A percentile compares a stretch with the other conserved stretches of the same genome.
These are phyloP conservation scores for Xiphophorus couchianus DNA, from an alignment of 2,113 vertebrate species.

Conservation along the genomic window DNA sequence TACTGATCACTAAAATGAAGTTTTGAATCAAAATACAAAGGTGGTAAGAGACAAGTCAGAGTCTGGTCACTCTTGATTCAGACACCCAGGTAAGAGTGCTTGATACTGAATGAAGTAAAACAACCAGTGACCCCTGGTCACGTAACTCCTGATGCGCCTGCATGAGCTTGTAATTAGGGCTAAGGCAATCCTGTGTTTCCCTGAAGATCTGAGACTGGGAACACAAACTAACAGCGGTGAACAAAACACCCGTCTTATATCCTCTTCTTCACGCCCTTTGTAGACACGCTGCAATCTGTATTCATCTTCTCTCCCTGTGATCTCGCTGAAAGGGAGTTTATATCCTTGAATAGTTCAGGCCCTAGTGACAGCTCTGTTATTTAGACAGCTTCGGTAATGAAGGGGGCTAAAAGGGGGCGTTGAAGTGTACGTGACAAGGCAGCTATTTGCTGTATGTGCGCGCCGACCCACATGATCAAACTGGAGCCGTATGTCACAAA, in stretches of 20 bases:
- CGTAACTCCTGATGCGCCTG: background rate
- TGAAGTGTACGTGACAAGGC: slow-evolving; percentile 21
- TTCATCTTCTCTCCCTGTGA: slow-evolving; percentile 27
- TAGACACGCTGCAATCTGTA: slow-evolving; percentile 6
- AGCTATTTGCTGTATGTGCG: slow-evolving; percentile 11
- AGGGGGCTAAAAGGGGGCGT: slow-evolving; percentile 25
- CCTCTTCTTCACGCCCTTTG: slow-evolving; percentile 6
- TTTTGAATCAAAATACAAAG: background rate
- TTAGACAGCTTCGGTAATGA: slow-evolving; percentile 66
- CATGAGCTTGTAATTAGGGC: background rate
- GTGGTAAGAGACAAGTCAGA: background rate
- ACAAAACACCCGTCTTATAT: background rate
- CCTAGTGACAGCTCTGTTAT: slow-evolving; percentile 61
- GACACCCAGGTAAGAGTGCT: background rate
- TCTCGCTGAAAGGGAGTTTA: slow-evolving; percentile 25
- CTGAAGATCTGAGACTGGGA: background rate
- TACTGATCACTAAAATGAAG: background rate
- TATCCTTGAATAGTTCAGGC: slow-evolving; percentile 48
- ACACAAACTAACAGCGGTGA: slow-evolving; percentile 28
- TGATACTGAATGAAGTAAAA: background rate
- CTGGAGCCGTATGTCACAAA: slow-evolving; percentile 13
- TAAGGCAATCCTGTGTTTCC: background rate
- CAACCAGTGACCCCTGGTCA: background rate
- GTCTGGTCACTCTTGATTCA: background rate
- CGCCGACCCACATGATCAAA: background rate